Conservation (phyloP, 2,797 vertebrate genomes). For the Podarcis siculus region DNA sequence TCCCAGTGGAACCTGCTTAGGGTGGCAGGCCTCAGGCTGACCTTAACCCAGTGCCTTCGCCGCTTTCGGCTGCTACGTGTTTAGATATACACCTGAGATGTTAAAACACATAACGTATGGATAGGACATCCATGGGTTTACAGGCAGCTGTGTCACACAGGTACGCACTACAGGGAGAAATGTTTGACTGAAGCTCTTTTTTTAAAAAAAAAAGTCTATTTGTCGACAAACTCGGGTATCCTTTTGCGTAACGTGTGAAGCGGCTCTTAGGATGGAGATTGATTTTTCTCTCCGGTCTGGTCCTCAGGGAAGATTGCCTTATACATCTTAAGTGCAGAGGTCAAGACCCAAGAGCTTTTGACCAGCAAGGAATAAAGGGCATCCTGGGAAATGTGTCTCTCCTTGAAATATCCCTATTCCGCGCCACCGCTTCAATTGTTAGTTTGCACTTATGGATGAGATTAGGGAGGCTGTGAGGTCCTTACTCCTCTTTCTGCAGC, state of each 20-base stretch:
- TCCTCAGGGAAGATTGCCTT: not conserved
- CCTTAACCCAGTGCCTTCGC: not conserved
- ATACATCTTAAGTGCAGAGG: slow-evolving; percentile 33
- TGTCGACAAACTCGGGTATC: not conserved
- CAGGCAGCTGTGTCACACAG: not conserved
- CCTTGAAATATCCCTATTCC: not conserved
- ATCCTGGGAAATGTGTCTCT: not conserved
- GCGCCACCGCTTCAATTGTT: not conserved
- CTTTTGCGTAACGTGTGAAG: not conserved
- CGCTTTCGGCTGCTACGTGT: not conserved
- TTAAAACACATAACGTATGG: not conserved
- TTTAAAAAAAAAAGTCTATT: not conserved
- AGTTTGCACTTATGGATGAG: not conserved
- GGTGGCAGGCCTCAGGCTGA: not conserved
- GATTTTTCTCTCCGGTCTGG: not conserved
- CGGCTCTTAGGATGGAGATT: not conserved
- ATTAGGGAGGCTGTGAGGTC: not conserved
- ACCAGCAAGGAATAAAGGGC: slow-evolving; percentile 19
- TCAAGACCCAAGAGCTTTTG: slow-evolving; percentile 42
- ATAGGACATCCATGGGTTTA: not conserved
- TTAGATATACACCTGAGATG: not conserved
- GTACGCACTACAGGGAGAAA: not conserved
- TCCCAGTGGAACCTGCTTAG: not conserved
- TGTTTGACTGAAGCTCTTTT: not conserved
- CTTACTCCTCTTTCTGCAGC: not conserved